These are phyloP conservation scores for Spatulosminthurus flaviceps DNA, from an alignment of 2,888 invertebrate species.

Conservation along the genomic window DNA sequence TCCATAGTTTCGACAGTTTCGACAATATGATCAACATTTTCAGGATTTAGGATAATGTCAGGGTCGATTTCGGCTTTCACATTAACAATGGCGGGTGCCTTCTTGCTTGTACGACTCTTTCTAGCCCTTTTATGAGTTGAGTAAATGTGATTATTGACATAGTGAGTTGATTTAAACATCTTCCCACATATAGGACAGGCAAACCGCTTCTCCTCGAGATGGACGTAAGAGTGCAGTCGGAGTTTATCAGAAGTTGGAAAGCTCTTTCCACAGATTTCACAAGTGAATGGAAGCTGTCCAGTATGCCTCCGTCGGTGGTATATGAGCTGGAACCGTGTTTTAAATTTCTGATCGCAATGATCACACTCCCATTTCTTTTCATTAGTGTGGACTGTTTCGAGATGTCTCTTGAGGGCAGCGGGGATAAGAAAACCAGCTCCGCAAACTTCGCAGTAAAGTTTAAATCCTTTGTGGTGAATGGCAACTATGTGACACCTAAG, in stretches of 20 bases:
- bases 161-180: slow-evolving; percentile 27
- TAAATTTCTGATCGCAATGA: slow-evolving; percentile 27
- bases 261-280: slow-evolving; percentile 25
- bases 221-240: slow-evolving; percentile 23
- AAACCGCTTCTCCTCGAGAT: slow-evolving; percentile 7
- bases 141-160: slow-evolving; percentile 34
- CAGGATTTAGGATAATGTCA: too few species aligned
- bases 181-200: slow-evolving; percentile 27
- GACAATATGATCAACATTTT: too few species aligned
- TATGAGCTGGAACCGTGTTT: slow-evolving; percentile 35
- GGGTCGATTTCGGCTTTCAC: too few species aligned
- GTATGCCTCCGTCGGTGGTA: slow-evolving; percentile 34
- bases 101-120: background rate
- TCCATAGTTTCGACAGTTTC: too few species aligned
- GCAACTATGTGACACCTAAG: slow-evolving; percentile 18
- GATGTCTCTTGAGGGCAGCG: slow-evolving; percentile 26
- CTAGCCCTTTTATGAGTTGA: slow-evolving; percentile 29
- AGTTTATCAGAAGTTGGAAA: slow-evolving; percentile 28
- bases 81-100: too few species aligned
- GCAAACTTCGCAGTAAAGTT: slow-evolving; percentile 32
- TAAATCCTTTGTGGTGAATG: slow-evolving; percentile 34
- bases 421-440: slow-evolving; percentile 34
- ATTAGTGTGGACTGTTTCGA: slow-evolving; percentile 5
- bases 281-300: slow-evolving; percentile 20
- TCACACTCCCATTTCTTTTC: slow-evolving; percentile 35